Evolutionary conservation across 2,113 vertebrate genomes (phyloP), one percentile per base, ranked within the genome.

Genomic region (Accipiter cooperii): DNA sequence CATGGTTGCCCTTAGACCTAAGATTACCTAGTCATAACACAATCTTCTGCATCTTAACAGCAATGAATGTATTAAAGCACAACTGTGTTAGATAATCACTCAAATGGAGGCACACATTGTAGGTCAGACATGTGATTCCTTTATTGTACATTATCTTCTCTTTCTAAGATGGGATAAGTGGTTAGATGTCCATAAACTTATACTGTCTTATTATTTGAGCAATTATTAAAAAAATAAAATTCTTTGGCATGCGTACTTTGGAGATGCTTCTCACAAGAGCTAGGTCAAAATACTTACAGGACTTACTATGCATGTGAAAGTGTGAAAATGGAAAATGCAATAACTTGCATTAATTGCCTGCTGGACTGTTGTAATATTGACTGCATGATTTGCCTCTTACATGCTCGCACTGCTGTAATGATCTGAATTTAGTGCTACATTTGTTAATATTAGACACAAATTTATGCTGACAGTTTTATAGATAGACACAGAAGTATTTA

Each of bases 391-490:
- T 97, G 60, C 79, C 68, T 93, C 81, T 97, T 96, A 90, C 60
- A 46, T 90, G 82, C 83, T 80, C 93, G 94, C 89, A 83, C 71
- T 81, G 68, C 87, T 96, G 63, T 96, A 97, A 98, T 55, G 54
- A 96, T 97, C 87, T 97, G 95, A 97, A 97, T 97, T 97, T 97
- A 98, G 95, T 96, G 87, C 79, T 96, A 68, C 51, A 74, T 98
- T 97, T 97, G 76, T 96, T 98, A 97, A 95, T 96, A 97, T 94
- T 92, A 94, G 88, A 91, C 44, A 94, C 57, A 96, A 94, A 98
- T 97, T 97, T 95, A 93, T 97, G 83, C 95, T 97, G 98, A 95
- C 94, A 96, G 70, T 93, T 98, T 98, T 97, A 97, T 75, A 97
- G 97, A 91, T 66, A 89, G 89, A 79, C 86, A 88, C n/a, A 47